phyloP scores from a whole-genome alignment of 2,888 invertebrate genomes.

The Melieria omissa region DNA sequence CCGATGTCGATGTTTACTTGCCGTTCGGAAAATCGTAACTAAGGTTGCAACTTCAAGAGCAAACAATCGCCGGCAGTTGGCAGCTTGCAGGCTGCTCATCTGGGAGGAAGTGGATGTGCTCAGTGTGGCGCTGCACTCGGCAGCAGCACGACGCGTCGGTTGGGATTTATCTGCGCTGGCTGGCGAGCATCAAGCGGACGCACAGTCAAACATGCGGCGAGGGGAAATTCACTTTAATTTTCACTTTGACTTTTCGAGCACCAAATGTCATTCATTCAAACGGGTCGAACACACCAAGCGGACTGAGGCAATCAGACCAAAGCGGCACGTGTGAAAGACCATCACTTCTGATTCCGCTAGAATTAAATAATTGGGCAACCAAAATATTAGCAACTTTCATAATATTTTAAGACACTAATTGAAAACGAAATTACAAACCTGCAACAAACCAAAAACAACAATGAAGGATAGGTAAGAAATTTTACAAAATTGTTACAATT shows the following conservation, averaged over 20 bases:
- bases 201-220: not conserved
- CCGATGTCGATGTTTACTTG: constrained; percentile 15
- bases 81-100: constrained; percentile 10
- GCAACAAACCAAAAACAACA: not conserved
- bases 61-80: constrained; percentile 7
- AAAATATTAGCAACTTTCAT: too few relatives aligned
- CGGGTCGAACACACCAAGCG: not conserved
- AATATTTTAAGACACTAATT: too few relatives aligned
- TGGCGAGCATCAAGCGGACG: not conserved
- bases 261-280: constrained; percentile 10
- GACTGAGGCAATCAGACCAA: not conserved
- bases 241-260: not conserved
- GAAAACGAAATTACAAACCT: too few relatives aligned
- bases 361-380: too few relatives aligned
- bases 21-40: constrained; percentile 28
- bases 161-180: constrained; percentile 28
- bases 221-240: not conserved
- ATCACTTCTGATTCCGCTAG: too few relatives aligned
- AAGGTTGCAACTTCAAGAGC: constrained; percentile 8
- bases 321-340: not conserved
- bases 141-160: not conserved
- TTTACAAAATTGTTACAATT: too few relatives aligned
- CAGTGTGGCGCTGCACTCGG: not conserved
- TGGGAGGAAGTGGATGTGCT: constrained; percentile 11
- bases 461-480: constrained; percentile 8